Percentiles rank a stretch among this genome's conserved stretches.
These are phyloP conservation scores for Pocillopora meandrina DNA, from an alignment of 92 coral and sea anemone genomes.

Conservation along the genomic window DNA sequence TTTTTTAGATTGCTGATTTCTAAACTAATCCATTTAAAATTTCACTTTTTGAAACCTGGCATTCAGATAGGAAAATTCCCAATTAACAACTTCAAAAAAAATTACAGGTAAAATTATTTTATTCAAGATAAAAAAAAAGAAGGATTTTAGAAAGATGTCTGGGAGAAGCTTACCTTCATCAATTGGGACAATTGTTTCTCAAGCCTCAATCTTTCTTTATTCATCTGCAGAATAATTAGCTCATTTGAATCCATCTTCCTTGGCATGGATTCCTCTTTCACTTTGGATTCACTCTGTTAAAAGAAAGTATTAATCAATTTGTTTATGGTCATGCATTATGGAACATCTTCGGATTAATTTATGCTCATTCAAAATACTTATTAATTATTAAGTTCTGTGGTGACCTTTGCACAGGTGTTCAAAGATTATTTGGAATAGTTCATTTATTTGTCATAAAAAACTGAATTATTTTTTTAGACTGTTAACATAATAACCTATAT, in stretches of 20 bases:
- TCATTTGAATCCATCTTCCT: constrained; percentile 71
- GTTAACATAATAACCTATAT: no score
- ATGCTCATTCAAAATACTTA: not conserved
- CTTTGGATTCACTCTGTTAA: constrained; percentile 14
- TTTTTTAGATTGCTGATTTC: no score
- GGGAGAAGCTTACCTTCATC: constrained; percentile 51
- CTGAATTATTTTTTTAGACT: no score
- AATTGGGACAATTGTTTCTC: constrained; percentile 76
- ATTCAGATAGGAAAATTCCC: no score
- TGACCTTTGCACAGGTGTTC: not conserved
- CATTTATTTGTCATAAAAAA: no score
- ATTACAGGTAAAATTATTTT: not conserved
- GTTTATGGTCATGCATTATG: no score
- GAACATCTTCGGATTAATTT: no score
- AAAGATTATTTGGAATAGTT: no score
- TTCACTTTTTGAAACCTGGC: no score
- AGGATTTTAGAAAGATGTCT: not conserved
- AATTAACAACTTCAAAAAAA: no score
- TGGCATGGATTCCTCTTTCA: constrained; percentile 38
- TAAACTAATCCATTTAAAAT: no score
- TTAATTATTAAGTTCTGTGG: not conserved
- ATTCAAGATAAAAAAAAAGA: no score
- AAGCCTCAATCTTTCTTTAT: constrained; percentile 81
- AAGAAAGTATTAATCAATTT: not conserved
- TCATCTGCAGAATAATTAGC: constrained; percentile 76